Base-by-base conservation (phyloP, 1,140 invertebrate species). In the Diorhabda sublineata region DNA sequence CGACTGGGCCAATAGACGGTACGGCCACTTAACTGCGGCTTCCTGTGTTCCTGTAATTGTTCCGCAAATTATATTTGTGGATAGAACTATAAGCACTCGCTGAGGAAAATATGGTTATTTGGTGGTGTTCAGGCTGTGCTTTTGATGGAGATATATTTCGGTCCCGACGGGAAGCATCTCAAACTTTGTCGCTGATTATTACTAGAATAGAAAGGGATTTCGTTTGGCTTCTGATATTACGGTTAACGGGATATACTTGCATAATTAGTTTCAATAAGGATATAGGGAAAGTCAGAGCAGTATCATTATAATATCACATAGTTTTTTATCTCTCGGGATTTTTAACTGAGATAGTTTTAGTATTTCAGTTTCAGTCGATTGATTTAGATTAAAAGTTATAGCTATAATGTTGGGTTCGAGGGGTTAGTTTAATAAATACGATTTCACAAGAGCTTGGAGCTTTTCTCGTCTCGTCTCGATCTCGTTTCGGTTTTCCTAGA, bases 61-160 rank as follows among this genome's bases (percentile, higher is more conserved):
- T 78, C 76, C 76, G 75, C 77, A 76, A 78, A 77, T 78, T 77
- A 77, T 77, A 75, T 77, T 76, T 78, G 76, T 75, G 76, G 75
- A 74, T 75, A 76, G 72, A 76, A 78, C 73, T 77, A 75, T 74
- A 73, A 71, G 75, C 76, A 73, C 70, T 76, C 70, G 67, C 52
- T 69, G 68, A 74, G 67, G 74, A 70, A 76, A 75, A 76, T 78
- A 75, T 74, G 71, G 74, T 78, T 78, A 76, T 76, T 76, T 73
- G 73, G 70, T 76, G 75, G 72, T 73, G 71, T 74, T 67, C 72
- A 68, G 66, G 72, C 70, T 72, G 69, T 70, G 72, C 67, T 73
- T 69, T 70, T 70, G 71, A 70, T 72, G 68, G 41, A 64, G n/a
- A 60, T 3, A 11, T 42, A 60, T 60, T 9, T 11, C 11, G 58